phyloP scores from a whole-genome alignment of 2,113 vertebrate species.

The Rhabdomys dilectus region DNA sequence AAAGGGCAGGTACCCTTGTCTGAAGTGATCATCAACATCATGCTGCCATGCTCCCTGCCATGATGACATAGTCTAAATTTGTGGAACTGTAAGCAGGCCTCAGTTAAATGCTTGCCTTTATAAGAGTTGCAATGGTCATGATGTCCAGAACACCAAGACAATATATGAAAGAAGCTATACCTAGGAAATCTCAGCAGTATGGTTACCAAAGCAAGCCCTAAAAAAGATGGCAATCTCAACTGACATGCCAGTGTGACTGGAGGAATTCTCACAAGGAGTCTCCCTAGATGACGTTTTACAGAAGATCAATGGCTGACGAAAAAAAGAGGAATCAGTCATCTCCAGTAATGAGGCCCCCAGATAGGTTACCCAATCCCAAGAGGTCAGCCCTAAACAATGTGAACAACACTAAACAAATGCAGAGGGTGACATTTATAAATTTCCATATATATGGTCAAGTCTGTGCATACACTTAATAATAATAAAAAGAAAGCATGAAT shows the following conservation, averaged over 20 bases:
- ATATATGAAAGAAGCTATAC: background rate
- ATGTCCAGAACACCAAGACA: background rate
- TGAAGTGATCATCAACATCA: background rate
- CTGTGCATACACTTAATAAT: background rate
- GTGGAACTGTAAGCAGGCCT: background rate
- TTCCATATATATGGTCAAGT: background rate
- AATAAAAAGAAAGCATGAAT: background rate
- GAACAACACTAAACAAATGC: background rate
- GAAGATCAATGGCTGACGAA: background rate
- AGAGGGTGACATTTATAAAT: background rate
- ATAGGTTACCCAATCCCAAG: background rate
- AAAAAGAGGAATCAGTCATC: background rate
- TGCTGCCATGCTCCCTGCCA: too few relatives aligned
- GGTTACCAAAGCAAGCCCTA: background rate
- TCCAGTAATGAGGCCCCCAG: accelerated
- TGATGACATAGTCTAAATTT: background rate
- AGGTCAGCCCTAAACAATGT: background rate
- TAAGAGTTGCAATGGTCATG: background rate
- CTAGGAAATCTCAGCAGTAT: background rate
- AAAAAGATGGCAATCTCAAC: background rate
- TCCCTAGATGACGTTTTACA: background rate
- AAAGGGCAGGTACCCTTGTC: background rate
- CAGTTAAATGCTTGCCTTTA: background rate
- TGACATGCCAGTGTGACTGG: background rate
- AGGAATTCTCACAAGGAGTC: background rate